Evolutionary conservation across 2,888 invertebrate genomes (phyloP), one percentile per base, ranked within the genome.

Genomic region (Xestoiulus laeticollis): DNA sequence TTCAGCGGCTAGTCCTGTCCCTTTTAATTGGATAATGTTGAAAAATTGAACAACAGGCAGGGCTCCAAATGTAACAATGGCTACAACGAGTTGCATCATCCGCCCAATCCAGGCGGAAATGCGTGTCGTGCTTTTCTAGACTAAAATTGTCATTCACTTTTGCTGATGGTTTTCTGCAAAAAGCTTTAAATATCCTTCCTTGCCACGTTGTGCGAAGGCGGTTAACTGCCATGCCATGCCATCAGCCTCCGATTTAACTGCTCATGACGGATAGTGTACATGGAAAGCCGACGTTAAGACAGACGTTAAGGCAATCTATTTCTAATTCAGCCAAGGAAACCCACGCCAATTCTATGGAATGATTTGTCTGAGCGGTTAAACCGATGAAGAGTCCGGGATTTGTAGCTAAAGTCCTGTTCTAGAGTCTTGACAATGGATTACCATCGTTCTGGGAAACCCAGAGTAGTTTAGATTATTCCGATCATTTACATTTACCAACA

Each of bases 1-100:
- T n/a, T n/a, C 59, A n/a, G 59, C 19, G 59, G 59, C 59, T 59
- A 59, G 59, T n/a, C 59, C 8, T n/a, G 59, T 59, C 59, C 59
- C 59, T 59, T n/a, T 59, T 59, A 59, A 59, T 59, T 59, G 59
- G 59, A 59, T n/a, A 19, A 59, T 59, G n/a, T 19, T n/a, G 59
- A 59, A 59, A 59, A 59, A 59, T 59, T 19, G 59, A 59, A 59
- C 19, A 59, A 14, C n/a, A 59, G n/a, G n/a, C 59, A 48, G 48
- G 16, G 12, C 48, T 16, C 48, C 43, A 10, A 16, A 8, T 10
- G 43, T 8, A 59, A 59, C 59, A 59, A 59, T 59, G 59, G n/a
- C n/a, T 22, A 3, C 59, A 59, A 59, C 59, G 59, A 59, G 59
- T 59, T 59, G 22, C 59, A 19, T 59, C 59, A 59, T 59, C 59